Base-by-base conservation (phyloP, 2,888 invertebrate genomes). In the Chrysina gloriosa region DNA sequence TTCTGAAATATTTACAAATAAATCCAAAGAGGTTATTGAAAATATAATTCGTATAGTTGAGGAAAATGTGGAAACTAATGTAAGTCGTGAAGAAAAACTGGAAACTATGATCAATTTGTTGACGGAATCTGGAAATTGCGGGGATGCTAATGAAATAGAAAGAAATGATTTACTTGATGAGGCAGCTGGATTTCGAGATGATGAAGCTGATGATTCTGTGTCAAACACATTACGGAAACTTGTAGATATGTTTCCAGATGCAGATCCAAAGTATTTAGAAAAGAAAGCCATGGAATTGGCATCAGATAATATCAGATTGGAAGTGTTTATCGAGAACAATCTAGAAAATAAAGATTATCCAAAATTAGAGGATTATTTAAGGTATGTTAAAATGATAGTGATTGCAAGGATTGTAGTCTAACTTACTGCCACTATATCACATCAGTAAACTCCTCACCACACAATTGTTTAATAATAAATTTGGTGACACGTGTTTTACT, bases 341-440 rank as follows among this genome's bases (percentile, higher is more conserved):
- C 64, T 81, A 5, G 80, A 80, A 34, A 77, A 77, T 4, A 73
- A 76, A 61, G 77, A 80, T 68, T 82, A 79, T 75, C 82, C 82
- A 34, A 79, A 80, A 0, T 78, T 79, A 75, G 75, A 79, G 45
- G 79, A 81, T n/a, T 82, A 81, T 75, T 67, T 79, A 42, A 79
- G 78, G 81, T 80, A 76, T 36, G 45, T 61, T n/a, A n/a, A n/a
- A n/a, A n/a, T n/a, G n/a, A n/a, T n/a, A n/a, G n/a, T n/a, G n/a
- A n/a, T n/a, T n/a, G n/a, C n/a, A n/a, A n/a, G n/a, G n/a, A n/a
- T n/a, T n/a, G n/a, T n/a, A n/a, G n/a, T n/a, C n/a, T n/a, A n/a
- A n/a, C n/a, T n/a, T n/a, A n/a, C n/a, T n/a, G n/a, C n/a, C n/a
- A n/a, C n/a, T n/a, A n/a, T n/a, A n/a, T n/a, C n/a, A n/a, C n/a